Percentiles rank a stretch among this genome's conserved stretches.
Conservation (phyloP, 2,113 vertebrate genomes). For the Rhizomys pruinosus region DNA sequence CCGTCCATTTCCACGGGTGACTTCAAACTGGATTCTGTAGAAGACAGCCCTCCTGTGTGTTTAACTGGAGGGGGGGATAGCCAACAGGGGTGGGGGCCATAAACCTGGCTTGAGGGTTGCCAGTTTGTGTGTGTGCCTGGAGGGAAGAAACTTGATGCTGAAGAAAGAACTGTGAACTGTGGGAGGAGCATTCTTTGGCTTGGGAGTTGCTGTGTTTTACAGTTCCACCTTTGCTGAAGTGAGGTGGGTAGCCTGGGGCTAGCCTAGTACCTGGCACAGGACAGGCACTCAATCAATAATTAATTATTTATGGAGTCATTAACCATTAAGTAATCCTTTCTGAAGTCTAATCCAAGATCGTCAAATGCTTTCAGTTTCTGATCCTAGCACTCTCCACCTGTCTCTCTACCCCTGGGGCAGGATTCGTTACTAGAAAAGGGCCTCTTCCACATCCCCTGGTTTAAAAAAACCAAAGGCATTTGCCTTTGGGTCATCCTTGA, state of each 20-base stretch:
- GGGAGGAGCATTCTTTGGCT: neutral
- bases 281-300: neutral
- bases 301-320: conserved; percentile 15
- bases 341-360: neutral
- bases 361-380: neutral
- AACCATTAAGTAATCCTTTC: conserved; percentile 28
- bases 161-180: neutral
- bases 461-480: conserved; percentile 16
- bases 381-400: conserved; percentile 12
- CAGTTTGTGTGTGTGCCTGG: neutral
- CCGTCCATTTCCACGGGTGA: neutral
- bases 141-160: neutral
- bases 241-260: neutral
- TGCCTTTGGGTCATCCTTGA: neutral
- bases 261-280: neutral
- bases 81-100: neutral
- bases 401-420: neutral
- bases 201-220: neutral
- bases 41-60: neutral
- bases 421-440: neutral
- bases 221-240: neutral
- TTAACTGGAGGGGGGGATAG: neutral
- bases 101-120: neutral
- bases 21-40: neutral
- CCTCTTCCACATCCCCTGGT: neutral